Evolutionary conservation across 2,888 invertebrate species (phyloP).

Genomic region (Vesta saturnalis): DNA sequence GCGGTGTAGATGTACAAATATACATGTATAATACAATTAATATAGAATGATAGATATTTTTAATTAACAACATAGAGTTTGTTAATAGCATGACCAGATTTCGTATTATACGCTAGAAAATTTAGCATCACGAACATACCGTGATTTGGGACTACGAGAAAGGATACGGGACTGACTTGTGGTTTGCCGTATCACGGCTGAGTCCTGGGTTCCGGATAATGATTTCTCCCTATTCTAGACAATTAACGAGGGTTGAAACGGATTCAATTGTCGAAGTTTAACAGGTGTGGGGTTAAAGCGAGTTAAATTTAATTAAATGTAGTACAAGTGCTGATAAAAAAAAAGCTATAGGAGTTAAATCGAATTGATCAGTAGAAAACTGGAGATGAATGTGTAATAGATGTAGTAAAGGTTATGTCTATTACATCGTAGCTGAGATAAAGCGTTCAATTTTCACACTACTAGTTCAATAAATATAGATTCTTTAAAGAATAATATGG

Average conservation of each 20-base stretch:
- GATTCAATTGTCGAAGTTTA: conserved; percentile 62
- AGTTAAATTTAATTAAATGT: conserved; percentile 59
- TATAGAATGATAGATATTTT: not conserved
- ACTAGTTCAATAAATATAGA: conserved; percentile 47
- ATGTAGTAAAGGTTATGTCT: conserved; percentile 39
- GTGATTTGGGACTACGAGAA: conserved; percentile 37
- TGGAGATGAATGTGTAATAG: not conserved
- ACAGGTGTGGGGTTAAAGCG: conserved; percentile 61
- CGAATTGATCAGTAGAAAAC: not conserved
- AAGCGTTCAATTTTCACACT: conserved; percentile 51
- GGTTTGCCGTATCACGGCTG: conserved; percentile 58
- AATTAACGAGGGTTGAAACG: conserved; percentile 63
- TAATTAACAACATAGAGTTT: not conserved
- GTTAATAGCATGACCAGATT: conserved; percentile 6
- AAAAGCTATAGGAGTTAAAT: conserved; percentile 40
- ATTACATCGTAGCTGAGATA: conserved; percentile 48
- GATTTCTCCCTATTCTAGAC: conserved; percentile 61
- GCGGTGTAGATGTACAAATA: too few species aligned
- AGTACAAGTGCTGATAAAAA: conserved; percentile 39
- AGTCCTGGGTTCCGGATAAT: conserved; percentile 57
- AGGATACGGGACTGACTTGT: conserved; percentile 54
- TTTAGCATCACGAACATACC: conserved; percentile 26
- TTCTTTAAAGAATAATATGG: too few species aligned
- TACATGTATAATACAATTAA: not conserved
- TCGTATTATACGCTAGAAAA: conserved; percentile 6